Percentiles rank a stretch among this genome's conserved stretches.
Evolutionary conservation across 2,888 invertebrate species (phyloP).

Genomic region (Drosophila pseudotalamancana): DNA sequence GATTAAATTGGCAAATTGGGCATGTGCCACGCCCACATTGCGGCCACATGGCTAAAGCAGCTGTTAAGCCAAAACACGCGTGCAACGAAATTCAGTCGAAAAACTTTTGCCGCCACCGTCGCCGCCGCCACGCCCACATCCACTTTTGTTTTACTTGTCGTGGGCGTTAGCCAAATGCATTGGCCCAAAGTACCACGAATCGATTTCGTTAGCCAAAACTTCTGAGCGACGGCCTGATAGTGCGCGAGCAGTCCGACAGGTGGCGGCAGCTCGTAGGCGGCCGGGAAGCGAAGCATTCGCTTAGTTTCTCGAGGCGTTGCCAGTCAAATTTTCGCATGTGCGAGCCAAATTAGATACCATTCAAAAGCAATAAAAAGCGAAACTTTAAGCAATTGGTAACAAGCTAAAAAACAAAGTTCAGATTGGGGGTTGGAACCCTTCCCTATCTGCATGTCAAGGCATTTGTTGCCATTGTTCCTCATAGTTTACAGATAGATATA

Average conservation of each 20-base stretch:
- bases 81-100: constrained; percentile 45
- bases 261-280: background rate
- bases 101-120: constrained; percentile 44
- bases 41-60: constrained; percentile 40
- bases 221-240: background rate
- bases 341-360: constrained; percentile 68
- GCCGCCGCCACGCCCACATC: constrained; percentile 45
- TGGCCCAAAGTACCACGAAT: constrained; percentile 42
- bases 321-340: constrained; percentile 72
- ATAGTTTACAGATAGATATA: no score
- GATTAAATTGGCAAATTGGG: constrained; percentile 66
- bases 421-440: background rate
- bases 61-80: constrained; percentile 65
- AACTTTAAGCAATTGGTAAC: constrained; percentile 48
- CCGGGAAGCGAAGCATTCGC: background rate
- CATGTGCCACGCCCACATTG: constrained; percentile 46
- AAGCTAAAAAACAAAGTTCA: background rate
- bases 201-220: constrained; percentile 46
- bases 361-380: constrained; percentile 66
- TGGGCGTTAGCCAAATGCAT: constrained; percentile 41
- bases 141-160: constrained; percentile 31
- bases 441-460: background rate
- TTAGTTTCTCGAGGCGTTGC: constrained; percentile 51
- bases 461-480: background rate
- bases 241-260: background rate